phyloP scores from a whole-genome alignment of 2,113 vertebrate species.

The Anhinga anhinga region DNA sequence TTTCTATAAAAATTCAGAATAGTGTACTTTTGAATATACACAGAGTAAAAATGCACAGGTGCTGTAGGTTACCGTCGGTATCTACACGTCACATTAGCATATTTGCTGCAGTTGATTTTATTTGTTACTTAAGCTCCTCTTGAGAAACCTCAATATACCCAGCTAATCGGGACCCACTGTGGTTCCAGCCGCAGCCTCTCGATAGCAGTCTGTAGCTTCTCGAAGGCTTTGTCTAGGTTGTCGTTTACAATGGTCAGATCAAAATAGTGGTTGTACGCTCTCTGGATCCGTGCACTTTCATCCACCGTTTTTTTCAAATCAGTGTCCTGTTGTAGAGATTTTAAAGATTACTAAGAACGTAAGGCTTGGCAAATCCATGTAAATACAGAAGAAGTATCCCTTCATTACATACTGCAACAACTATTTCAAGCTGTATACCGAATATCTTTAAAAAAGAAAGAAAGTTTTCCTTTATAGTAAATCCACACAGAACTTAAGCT shows the following conservation, averaged over 20 bases:
- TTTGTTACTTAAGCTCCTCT: conserved; percentile 13
- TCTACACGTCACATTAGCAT: conserved; percentile 18
- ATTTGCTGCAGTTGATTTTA: conserved; percentile 29
- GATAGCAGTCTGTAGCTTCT: conserved; percentile 88
- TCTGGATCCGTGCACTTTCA: conserved; percentile 91
- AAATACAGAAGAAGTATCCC: not conserved
- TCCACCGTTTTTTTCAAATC: conserved; percentile 98
- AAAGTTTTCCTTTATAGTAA: not conserved
- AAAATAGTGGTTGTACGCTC: conserved; percentile 97
- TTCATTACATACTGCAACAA: not conserved
- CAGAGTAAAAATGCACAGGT: conserved; percentile 72
- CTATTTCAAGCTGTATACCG: not conserved
- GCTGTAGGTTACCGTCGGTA: conserved; percentile 11
- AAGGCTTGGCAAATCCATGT: not conserved
- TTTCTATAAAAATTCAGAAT: conserved; percentile 90
- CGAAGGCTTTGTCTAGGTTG: conserved; percentile 97
- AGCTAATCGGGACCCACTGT: conserved; percentile 97
- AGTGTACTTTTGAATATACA: conserved; percentile 79
- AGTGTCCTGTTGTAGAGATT: conserved; percentile 81
- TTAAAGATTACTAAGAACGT: not conserved
- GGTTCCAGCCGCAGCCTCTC: conserved; percentile 87
- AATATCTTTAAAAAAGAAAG: not conserved
- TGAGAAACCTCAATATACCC: conserved; percentile 87
- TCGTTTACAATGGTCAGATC: conserved; percentile 94
- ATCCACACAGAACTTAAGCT: not conserved